These are phyloP conservation scores for Drosophila takahashii DNA, from an alignment of 1,140 invertebrate genomes.

Conservation along the genomic window DNA sequence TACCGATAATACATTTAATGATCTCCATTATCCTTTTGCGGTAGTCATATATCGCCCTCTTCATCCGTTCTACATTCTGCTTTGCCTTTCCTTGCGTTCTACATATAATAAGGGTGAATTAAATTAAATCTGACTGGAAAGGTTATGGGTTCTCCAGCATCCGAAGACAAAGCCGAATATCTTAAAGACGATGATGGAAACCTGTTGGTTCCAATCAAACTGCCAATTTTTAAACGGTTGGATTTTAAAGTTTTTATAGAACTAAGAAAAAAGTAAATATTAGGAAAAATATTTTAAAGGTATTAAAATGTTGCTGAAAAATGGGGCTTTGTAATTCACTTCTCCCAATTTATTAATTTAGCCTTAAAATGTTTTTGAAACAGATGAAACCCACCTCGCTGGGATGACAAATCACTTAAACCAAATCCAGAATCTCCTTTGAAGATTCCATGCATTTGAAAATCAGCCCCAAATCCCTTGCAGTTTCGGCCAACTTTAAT, in stretches of 20 bases:
- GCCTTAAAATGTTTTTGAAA: background rate
- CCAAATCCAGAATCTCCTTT: slow-evolving; percentile 47
- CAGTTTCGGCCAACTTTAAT: slow-evolving; percentile 57
- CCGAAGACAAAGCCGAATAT: slow-evolving; percentile 30
- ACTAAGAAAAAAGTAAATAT: no score
- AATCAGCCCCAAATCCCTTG: slow-evolving; percentile 26
- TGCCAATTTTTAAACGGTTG: slow-evolving; percentile 7
- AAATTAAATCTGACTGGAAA: slow-evolving; percentile 53
- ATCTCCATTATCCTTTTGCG: slow-evolving; percentile 61
- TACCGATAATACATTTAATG: slow-evolving; percentile 52
- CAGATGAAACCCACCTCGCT: background rate
- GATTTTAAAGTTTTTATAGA: background rate
- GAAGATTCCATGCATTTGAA: slow-evolving; percentile 48
- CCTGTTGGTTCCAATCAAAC: slow-evolving; percentile 43
- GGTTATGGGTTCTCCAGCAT: slow-evolving; percentile 19
- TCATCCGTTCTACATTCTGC: slow-evolving; percentile 23
- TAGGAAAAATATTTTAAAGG: no score
- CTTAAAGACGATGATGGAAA: slow-evolving; percentile 43
- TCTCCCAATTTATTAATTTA: no score
- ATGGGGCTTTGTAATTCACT: no score
- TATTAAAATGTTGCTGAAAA: no score
- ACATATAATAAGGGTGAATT: slow-evolving; percentile 74
- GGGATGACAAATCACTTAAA: slow-evolving; percentile 65
- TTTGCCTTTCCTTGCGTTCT: slow-evolving; percentile 20
- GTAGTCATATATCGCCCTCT: slow-evolving; percentile 46